These are phyloP conservation scores for Acanthaster planci DNA, from an alignment of 35 echinoderm and acorn worm species.

Conservation along the genomic window DNA sequence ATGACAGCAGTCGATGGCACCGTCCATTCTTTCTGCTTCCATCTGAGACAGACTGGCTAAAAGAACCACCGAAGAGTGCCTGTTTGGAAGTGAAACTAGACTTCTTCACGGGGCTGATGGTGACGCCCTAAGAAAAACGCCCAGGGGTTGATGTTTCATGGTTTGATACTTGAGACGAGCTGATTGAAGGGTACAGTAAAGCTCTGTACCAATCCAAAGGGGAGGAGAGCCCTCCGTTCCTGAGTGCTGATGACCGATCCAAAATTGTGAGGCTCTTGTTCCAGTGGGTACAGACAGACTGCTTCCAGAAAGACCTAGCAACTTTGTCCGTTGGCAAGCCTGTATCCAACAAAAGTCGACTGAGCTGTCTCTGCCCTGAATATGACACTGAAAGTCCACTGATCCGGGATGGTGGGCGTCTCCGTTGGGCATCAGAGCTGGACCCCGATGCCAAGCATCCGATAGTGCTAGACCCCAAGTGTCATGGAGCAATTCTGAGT, in stretches of 20 bases:
- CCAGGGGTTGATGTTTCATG: background rate
- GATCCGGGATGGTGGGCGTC: background rate
- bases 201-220: background rate
- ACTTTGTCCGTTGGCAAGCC: background rate
- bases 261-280: background rate
- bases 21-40: background rate
- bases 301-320: background rate
- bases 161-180: background rate
- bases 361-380: background rate
- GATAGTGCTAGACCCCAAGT: background rate
- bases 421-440: background rate
- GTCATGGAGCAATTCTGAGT: background rate
- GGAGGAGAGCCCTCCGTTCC: background rate
- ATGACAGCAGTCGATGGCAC: background rate
- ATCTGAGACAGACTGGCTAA: background rate
- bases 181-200: background rate
- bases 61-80: constrained; percentile 4
- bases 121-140: background rate
- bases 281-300: too few relatives aligned
- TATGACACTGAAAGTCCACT: background rate
- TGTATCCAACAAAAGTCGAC: background rate
- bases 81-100: background rate
- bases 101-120: constrained; percentile 18
- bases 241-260: background rate
- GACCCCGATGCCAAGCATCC: background rate